Evolutionary conservation across 2,113 vertebrate species (phyloP).

Genomic region (Poecilia latipinna): DNA sequence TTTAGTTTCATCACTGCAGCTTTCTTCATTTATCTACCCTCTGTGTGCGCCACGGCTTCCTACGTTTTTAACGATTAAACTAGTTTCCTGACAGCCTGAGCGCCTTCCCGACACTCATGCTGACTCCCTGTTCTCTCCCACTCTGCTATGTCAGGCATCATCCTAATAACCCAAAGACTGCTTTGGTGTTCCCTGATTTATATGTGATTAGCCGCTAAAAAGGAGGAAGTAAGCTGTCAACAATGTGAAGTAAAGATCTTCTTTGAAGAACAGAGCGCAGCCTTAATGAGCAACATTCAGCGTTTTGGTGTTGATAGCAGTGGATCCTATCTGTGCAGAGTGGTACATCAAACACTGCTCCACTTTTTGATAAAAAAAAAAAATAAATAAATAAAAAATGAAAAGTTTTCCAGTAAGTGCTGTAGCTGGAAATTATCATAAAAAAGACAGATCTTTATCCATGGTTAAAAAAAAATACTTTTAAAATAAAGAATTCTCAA

Average conservation of each 20-base stretch:
- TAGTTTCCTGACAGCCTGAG: slow-evolving; percentile 27
- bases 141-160: slow-evolving; percentile 28
- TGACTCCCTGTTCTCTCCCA: slow-evolving; percentile 17
- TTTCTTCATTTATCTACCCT: slow-evolving; percentile 11
- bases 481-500: no score
- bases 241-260: slow-evolving; percentile 49
- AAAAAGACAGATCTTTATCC: no score
- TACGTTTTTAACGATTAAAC: slow-evolving; percentile 18
- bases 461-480: no score
- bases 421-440: neutral
- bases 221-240: slow-evolving; percentile 20
- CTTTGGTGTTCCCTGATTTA: slow-evolving; percentile 28
- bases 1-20: slow-evolving; percentile 10
- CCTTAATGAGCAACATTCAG: slow-evolving; percentile 52
- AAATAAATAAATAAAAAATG: no score
- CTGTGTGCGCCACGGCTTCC: neutral
- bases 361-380: neutral
- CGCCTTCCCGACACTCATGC: slow-evolving; percentile 7
- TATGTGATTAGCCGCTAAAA: slow-evolving; percentile 55
- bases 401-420: neutral
- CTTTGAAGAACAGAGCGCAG: slow-evolving; percentile 30
- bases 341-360: neutral
- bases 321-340: neutral
- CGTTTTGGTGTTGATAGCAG: neutral
- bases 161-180: slow-evolving; percentile 36